phyloP scores from a whole-genome alignment of 2,888 invertebrate genomes.

The Diplazon laetatorius region DNA sequence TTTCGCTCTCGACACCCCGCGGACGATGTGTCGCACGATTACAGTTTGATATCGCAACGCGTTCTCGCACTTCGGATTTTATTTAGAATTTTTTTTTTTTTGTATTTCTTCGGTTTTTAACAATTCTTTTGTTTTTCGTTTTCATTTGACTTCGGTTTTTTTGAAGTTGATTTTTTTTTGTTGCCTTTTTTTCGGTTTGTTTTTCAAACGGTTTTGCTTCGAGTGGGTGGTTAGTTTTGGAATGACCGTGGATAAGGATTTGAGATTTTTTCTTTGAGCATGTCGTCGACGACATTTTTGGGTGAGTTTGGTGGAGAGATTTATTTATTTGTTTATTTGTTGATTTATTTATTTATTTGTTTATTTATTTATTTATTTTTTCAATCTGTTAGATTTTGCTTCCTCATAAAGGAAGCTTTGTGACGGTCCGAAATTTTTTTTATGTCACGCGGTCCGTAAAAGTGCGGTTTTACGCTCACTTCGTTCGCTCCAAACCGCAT shows the following conservation, averaged over 20 bases:
- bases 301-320: slow-evolving; percentile 67
- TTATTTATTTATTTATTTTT: slow-evolving; percentile 2
- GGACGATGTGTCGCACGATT: slow-evolving; percentile 32
- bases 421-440: no score
- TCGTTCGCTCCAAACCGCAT: no score
- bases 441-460: no score
- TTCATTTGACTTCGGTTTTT: neutral
- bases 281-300: slow-evolving; percentile 68
- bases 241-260: slow-evolving; percentile 65
- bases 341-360: neutral
- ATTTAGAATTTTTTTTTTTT: neutral
- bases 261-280: slow-evolving; percentile 66
- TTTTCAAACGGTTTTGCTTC: slow-evolving; percentile 42
- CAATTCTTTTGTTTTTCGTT: neutral
- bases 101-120: neutral
- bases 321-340: neutral
- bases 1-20: slow-evolving; percentile 16
- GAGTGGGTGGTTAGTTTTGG: slow-evolving; percentile 52
- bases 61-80: neutral
- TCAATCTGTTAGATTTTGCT: no score
- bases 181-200: slow-evolving; percentile 9
- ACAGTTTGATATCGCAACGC: slow-evolving; percentile 31
- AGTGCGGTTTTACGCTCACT: no score
- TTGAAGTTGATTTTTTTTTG: neutral
- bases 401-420: no score